These are phyloP conservation scores for Ptychoptera albimana DNA, from an alignment of 2,888 invertebrate genomes.

Conservation along the genomic window DNA sequence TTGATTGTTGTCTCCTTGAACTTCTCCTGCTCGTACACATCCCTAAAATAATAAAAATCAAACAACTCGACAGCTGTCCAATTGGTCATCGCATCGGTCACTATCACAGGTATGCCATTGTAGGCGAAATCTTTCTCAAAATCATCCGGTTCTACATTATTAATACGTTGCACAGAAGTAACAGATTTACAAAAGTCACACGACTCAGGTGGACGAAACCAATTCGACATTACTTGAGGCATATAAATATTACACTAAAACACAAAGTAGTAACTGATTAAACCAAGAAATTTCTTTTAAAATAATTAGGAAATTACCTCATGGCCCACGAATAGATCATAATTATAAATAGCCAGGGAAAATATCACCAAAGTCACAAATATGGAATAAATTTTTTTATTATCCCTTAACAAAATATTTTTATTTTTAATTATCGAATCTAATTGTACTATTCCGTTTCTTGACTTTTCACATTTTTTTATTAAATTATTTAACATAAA, in stretches of 20 bases:
- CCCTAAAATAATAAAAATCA: constrained; percentile 67
- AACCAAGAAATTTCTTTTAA: too few relatives aligned
- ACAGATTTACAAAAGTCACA: constrained; percentile 63
- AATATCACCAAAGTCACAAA: too few relatives aligned
- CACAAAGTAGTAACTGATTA: too few relatives aligned
- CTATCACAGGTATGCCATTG: constrained; percentile 62
- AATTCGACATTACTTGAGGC: constrained; percentile 12
- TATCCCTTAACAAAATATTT: too few relatives aligned
- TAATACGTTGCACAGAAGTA: constrained; percentile 43
- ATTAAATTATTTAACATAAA: constrained; percentile 4
- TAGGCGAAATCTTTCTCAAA: constrained; percentile 67
- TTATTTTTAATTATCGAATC: background rate
- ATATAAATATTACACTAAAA: constrained; percentile 12
- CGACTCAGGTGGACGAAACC: constrained; percentile 63
- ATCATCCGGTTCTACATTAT: constrained; percentile 44
- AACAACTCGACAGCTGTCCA: constrained; percentile 71
- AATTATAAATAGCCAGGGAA: too few relatives aligned
- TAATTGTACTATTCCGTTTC: constrained; percentile 4
- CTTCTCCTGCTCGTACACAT: constrained; percentile 47
- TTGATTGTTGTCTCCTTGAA: constrained; percentile 39
- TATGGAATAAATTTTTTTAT: too few relatives aligned
- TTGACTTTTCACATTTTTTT: constrained; percentile 6
- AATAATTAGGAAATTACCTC: background rate
- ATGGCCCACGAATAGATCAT: too few relatives aligned
- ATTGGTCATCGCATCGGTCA: constrained; percentile 62